Base-by-base conservation (phyloP, 2,113 vertebrate genomes). In the Apistogramma diplotaenia region DNA sequence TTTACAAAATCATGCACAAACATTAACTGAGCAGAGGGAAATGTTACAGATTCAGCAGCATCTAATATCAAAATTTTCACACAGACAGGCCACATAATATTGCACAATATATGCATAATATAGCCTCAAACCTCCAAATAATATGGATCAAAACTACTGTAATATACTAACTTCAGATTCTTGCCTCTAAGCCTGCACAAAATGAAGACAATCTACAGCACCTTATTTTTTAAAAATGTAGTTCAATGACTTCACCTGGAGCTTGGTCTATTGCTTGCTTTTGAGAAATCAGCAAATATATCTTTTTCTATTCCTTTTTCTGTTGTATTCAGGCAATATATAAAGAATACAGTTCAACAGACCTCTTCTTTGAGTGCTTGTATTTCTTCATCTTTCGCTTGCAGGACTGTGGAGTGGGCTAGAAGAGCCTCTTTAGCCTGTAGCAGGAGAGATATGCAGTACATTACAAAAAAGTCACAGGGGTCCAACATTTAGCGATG, bases 381-480 rank as follows among this genome's bases (percentile, higher is more conserved):
- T 83, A 96, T 94, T 88, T 95, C 90, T 15, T 92, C 86, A 49
- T 95, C 91, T 88, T 87, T 93, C 27, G 84, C 91, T 79, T 95
- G 92, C 46, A 96, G 85, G 25, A 91, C 83, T 25, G 85, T 76
- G 6, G 94, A 95, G 84, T 95, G 95, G 76, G 93, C 92, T n/a
- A 95, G 51, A 15, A 95, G 92, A 71, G 89, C 92, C 43, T 96
- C 95, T 93, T 92, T 95, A 25, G 87, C 89, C 93, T 94, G 78
- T 8, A 74, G 19, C 13, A 65, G 31, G 31, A 83, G 11, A 77
- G 16, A 81, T n/a, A 19, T 3, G 70, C 4, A 74, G 3, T 53
- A 40, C 7, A 86, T 76, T 2, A 86, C 33, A 46, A 40, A 82
- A 55, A 49, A 10, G 8, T 67, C 2, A 11, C 18, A 67, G 3